These are phyloP conservation scores for Hippocampus guttulatus DNA, from an alignment of 2,113 vertebrate genomes.

Conservation along the genomic window DNA sequence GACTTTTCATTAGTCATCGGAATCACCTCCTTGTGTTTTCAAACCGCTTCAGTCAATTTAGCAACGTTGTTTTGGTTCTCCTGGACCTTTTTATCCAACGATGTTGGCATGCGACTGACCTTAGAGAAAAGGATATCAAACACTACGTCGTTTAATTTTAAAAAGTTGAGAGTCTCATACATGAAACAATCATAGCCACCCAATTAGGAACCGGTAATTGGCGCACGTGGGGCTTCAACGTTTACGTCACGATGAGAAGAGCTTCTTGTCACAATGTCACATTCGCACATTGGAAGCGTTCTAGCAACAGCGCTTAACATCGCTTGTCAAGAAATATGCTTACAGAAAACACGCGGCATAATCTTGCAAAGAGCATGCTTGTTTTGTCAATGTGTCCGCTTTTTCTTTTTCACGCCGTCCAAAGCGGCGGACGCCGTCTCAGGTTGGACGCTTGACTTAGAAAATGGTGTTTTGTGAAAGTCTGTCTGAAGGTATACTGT, in stretches of 20 bases:
- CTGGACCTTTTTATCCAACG: not conserved
- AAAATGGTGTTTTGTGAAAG: not conserved
- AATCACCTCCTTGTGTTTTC: not conserved
- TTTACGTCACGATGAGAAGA: conserved; percentile 1
- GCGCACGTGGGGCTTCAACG: conserved; percentile 2
- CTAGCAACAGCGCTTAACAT: not conserved
- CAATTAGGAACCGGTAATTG: not conserved
- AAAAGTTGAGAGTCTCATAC: too few relatives aligned
- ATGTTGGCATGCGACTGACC: not conserved
- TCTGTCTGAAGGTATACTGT: not conserved
- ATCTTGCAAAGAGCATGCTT: conserved; percentile 46
- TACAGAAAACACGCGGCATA: conserved; percentile 50
- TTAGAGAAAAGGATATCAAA: conserved; percentile 9
- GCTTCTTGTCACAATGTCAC: not conserved
- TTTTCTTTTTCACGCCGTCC: conserved; percentile 15
- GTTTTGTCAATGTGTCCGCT: conserved; percentile 48
- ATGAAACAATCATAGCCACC: too few relatives aligned
- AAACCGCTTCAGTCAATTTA: not conserved
- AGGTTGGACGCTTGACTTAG: not conserved
- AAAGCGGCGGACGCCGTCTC: not conserved
- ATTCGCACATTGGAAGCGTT: conserved; percentile 1
- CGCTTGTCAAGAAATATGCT: conserved; percentile 51
- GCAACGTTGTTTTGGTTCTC: not conserved
- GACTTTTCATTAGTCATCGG: not conserved
- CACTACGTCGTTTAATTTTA: too few relatives aligned